phyloP scores from a whole-genome alignment of 2,888 invertebrate species.

The Cetonia aurata region DNA sequence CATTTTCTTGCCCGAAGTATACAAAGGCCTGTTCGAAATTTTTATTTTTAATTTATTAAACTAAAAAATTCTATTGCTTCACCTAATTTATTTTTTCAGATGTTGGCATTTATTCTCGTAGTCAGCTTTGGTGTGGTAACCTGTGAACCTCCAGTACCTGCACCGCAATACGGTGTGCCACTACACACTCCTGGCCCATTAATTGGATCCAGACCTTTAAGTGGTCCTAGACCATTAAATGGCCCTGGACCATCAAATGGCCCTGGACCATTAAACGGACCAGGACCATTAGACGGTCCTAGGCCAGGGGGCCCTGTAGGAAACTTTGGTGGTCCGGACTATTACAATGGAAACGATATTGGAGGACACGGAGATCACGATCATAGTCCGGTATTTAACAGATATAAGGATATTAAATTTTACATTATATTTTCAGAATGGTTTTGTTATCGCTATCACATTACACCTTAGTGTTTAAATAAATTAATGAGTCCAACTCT shows the following conservation, averaged over 20 bases:
- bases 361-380: slow-evolving; percentile 67
- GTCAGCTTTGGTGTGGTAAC: slow-evolving; percentile 41
- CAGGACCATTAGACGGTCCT: slow-evolving; percentile 11
- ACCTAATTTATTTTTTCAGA: slow-evolving; percentile 36
- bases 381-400: slow-evolving; percentile 63
- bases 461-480: no score
- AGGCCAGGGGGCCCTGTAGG: slow-evolving; percentile 20
- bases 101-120: slow-evolving; percentile 9
- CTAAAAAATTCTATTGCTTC: neutral
- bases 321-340: slow-evolving; percentile 28
- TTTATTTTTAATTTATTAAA: neutral
- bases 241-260: neutral
- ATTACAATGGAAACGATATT: slow-evolving; percentile 52
- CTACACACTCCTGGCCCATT: slow-evolving; percentile 45
- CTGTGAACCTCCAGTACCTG: slow-evolving; percentile 60
- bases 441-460: neutral
- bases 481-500: no score
- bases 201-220: neutral
- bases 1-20: no score
- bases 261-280: slow-evolving; percentile 2
- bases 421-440: neutral
- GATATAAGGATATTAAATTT: neutral
- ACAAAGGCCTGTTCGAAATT: no score
- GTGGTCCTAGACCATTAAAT: neutral
- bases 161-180: slow-evolving; percentile 58